Conservation (phyloP, 2,113 vertebrate species). For the Chionodraco myersi region DNA sequence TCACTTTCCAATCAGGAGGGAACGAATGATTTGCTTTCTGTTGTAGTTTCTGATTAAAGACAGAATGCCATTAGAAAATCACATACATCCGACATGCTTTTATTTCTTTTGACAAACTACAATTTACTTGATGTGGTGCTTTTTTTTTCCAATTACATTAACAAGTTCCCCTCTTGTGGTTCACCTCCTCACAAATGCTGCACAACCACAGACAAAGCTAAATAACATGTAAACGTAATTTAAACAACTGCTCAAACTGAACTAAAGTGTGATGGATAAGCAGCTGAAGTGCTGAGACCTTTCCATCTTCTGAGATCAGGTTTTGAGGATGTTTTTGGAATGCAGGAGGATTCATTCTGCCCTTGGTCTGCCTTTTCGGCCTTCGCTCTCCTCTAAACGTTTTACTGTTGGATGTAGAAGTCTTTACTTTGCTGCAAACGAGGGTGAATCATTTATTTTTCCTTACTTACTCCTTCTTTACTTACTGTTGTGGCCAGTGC, state of each 20-base stretch:
- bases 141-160: background rate
- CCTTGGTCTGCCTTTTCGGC: constrained; percentile 25
- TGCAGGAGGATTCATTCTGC: constrained; percentile 14
- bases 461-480: too few relatives aligned
- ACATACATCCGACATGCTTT: constrained; percentile 1
- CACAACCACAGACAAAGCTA: background rate
- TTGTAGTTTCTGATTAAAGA: constrained; percentile 25
- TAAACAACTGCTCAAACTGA: background rate
- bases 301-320: background rate
- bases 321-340: constrained; percentile 20
- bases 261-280: background rate
- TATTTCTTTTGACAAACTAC: background rate
- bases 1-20: constrained; percentile 43
- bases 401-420: background rate
- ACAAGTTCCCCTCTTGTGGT: background rate
- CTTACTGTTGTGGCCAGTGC: too few relatives aligned
- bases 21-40: constrained; percentile 42
- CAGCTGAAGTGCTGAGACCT: constrained; percentile 2
- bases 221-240: background rate
- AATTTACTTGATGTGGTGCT: constrained; percentile 4
- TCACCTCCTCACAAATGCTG: background rate
- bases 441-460: background rate
- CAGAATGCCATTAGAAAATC: constrained; percentile 1
- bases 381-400: background rate
- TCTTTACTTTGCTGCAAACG: background rate